These are phyloP conservation scores for Micronycteris hirsuta DNA, from an alignment of 2,113 vertebrate species.

Conservation along the genomic window DNA sequence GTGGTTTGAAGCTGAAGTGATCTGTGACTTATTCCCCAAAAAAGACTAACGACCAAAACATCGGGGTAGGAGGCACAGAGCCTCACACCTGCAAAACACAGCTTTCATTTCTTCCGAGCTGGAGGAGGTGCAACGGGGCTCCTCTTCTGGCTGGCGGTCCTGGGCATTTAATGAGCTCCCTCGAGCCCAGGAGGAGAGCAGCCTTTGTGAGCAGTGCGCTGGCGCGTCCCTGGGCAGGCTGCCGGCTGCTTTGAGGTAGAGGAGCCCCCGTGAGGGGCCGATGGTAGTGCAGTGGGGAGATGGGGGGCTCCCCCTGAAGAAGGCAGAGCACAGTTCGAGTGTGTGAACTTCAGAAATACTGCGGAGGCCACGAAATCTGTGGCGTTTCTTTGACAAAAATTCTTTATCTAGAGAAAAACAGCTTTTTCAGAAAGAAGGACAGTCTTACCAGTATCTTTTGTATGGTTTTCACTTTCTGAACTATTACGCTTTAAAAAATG, in stretches of 20 bases:
- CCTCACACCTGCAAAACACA: not conserved
- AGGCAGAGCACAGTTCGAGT: not conserved
- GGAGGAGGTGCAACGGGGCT: constrained; percentile 66
- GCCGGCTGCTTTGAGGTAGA: not conserved
- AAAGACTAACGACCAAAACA: not conserved
- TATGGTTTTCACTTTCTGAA: constrained; percentile 14
- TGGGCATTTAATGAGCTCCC: constrained; percentile 58
- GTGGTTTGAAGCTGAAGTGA: not conserved
- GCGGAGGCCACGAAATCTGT: not conserved
- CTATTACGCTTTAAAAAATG: not conserved
- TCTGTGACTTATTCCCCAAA: not conserved
- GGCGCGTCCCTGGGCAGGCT: not conserved
- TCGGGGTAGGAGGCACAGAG: not conserved
- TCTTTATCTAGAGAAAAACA: not conserved
- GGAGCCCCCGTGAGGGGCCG: not conserved
- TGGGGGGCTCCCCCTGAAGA: not conserved
- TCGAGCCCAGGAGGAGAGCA: constrained; percentile 42
- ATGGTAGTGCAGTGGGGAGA: not conserved
- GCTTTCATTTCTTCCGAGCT: not conserved
- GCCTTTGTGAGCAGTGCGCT: constrained; percentile 71
- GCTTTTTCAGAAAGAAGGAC: not conserved
- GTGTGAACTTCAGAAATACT: not conserved
- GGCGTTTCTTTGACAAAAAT: not conserved
- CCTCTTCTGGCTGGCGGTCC: constrained; percentile 73
- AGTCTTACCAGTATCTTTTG: not conserved